A percentile compares a stretch with the other conserved stretches of the same genome.
These are phyloP conservation scores for Nasonia giraulti DNA, from an alignment of 1,140 invertebrate species.

Conservation along the genomic window DNA sequence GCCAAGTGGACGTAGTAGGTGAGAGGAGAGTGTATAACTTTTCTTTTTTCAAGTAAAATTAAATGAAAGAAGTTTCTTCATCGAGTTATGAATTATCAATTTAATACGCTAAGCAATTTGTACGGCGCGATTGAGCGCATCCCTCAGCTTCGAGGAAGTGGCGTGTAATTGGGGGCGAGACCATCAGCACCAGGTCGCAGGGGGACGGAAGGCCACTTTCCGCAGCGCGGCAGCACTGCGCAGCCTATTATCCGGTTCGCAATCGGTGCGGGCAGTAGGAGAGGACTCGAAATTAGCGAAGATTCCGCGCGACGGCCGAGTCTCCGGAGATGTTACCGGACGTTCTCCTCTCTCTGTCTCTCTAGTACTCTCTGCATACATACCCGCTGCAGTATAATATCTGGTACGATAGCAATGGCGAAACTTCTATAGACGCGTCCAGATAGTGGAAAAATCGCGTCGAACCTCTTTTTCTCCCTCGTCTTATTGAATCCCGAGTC, in stretches of 20 bases:
- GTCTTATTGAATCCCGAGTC: not conserved
- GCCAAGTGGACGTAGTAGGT: not conserved
- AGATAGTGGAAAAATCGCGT: not conserved
- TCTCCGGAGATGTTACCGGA: not conserved
- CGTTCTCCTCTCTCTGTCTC: not conserved
- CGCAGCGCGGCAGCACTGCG: not conserved
- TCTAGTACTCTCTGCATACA: not conserved
- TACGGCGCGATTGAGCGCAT: not conserved
- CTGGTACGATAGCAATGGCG: no score
- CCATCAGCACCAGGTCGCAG: not conserved
- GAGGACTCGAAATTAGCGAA: not conserved
- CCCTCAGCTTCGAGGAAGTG: not conserved
- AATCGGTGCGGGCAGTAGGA: not conserved
- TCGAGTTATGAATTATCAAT: no score
- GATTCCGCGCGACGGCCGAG: not conserved
- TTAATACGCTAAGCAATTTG: no score
- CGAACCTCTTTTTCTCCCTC: not conserved
- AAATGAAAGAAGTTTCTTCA: constrained; percentile 28
- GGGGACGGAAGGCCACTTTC: not conserved
- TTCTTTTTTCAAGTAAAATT: constrained; percentile 8
- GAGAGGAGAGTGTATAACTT: not conserved
- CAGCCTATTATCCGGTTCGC: not conserved
- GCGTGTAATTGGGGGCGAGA: not conserved
- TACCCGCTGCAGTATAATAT: no score
- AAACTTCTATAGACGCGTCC: not conserved